Conservation (phyloP, 2,113 vertebrate species). For the Triplophysa dalaica region DNA sequence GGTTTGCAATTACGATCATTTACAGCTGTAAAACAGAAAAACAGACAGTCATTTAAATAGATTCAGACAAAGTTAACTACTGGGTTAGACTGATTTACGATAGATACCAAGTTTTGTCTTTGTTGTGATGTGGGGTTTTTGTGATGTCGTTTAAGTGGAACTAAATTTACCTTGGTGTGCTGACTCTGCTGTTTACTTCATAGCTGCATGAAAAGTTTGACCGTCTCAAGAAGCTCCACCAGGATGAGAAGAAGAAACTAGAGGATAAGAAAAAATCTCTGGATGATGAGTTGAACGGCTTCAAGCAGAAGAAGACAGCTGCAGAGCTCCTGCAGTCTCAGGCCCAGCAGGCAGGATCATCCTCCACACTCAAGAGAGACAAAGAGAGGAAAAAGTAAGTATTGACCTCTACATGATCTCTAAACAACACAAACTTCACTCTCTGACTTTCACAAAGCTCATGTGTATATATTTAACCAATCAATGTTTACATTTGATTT, state of each 20-base stretch:
- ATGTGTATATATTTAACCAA: not conserved
- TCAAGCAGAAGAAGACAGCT: constrained; percentile 97
- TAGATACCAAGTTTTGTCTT: not conserved
- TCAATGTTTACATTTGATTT: not conserved
- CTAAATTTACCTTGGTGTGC: not conserved
- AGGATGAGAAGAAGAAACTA: constrained; percentile 97
- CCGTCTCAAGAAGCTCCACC: constrained; percentile 95
- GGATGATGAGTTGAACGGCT: constrained; percentile 92
- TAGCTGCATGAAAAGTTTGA: constrained; percentile 98
- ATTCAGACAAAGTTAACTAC: no score
- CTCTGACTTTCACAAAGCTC: not conserved
- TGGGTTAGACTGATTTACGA: not conserved
- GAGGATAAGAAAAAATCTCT: constrained; percentile 95
- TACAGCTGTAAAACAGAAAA: not conserved
- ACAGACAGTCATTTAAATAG: not conserved
- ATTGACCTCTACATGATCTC: constrained; percentile 37
- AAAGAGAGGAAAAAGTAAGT: constrained; percentile 99
- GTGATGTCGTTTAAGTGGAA: not conserved
- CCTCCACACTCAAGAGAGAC: constrained; percentile 96
- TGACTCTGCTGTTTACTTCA: constrained; percentile 25
- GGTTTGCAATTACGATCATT: not conserved
- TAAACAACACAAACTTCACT: constrained; percentile 29
- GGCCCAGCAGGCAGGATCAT: constrained; percentile 93
- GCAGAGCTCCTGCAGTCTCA: constrained; percentile 93
- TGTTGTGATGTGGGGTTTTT: not conserved